A percentile compares a stretch with the other conserved stretches of the same genome.
Conservation (phyloP, 1,140 invertebrate species). For the Drosophila tropicalis region DNA sequence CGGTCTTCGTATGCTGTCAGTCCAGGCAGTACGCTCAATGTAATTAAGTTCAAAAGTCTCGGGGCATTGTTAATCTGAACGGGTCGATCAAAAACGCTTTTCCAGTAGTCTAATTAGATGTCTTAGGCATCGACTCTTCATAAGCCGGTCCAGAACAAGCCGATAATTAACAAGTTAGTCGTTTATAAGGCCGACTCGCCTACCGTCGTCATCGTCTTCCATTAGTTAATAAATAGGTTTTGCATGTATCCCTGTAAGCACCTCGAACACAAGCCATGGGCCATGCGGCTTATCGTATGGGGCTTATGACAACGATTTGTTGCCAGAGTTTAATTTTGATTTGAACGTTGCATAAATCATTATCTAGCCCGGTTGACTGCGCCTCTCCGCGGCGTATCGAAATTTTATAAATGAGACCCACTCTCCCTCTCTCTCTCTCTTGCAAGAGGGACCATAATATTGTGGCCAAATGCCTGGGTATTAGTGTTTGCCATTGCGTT, state of each 20-base stretch:
- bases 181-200: conserved; percentile 3
- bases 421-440: not conserved
- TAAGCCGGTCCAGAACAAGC: conserved; percentile 10
- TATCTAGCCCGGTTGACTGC: conserved; percentile 33
- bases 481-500: conserved; percentile 31
- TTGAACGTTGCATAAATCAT: conserved; percentile 58
- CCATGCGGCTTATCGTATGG: conserved; percentile 31
- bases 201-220: conserved; percentile 21
- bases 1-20: too few relatives aligned
- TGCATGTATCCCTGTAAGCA: conserved; percentile 30
- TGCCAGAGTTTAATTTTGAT: conserved; percentile 38
- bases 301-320: conserved; percentile 47
- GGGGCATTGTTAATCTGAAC: conserved; percentile 54
- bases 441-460: conserved; percentile 39
- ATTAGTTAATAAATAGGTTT: conserved; percentile 53
- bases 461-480: conserved; percentile 7
- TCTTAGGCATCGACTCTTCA: conserved; percentile 32
- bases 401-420: conserved; percentile 62
- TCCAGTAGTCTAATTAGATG: conserved; percentile 67
- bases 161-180: conserved; percentile 25
- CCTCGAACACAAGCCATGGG: conserved; percentile 6
- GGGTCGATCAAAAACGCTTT: conserved; percentile 46
- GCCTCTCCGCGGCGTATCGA: conserved; percentile 57
- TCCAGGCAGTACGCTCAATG: conserved; percentile 25
- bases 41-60: conserved; percentile 58